A percentile compares a stretch with the other conserved stretches of the same genome.
Conservation (phyloP, 2,113 vertebrate genomes). For the Gambusia holbrooki region DNA sequence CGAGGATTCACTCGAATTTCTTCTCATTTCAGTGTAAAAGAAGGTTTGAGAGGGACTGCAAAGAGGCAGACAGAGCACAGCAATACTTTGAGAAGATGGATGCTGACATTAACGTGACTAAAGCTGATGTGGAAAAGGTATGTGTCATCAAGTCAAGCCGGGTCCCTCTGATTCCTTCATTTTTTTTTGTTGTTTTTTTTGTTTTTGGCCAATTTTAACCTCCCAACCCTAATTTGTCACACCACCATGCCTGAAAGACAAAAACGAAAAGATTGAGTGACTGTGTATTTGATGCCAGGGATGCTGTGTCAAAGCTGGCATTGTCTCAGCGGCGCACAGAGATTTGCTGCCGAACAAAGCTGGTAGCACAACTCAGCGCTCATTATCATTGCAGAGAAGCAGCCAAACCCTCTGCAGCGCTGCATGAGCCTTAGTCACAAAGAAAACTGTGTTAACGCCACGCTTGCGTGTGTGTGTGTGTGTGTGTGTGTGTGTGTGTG, state of each 20-base stretch:
- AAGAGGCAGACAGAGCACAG: conserved; percentile 93
- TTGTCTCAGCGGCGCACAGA: conserved; percentile 42
- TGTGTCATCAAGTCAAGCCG: conserved; percentile 35
- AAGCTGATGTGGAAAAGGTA: conserved; percentile 98
- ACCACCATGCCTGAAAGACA: conserved; percentile 1
- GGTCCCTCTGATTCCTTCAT: conserved; percentile 12
- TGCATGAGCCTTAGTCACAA: conserved; percentile 19
- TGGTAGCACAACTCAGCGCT: conserved; percentile 37
- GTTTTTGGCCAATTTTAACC: not conserved
- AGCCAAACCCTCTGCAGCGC: conserved; percentile 10
- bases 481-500: conserved; percentile 5
- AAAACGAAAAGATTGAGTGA: conserved; percentile 35
- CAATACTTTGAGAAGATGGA: conserved; percentile 99
- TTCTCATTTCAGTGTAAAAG: conserved; percentile 85
- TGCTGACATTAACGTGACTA: conserved; percentile 97
- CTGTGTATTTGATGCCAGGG: conserved; percentile 36
- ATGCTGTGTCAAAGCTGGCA: conserved; percentile 43
- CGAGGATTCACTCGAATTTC: not conserved
- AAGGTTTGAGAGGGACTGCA: conserved; percentile 93
- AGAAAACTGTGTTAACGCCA: not conserved
- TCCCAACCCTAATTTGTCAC: not conserved
- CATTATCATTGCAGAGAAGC: conserved; percentile 52
- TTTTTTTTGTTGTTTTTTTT: too few relatives aligned
- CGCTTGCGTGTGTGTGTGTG: conserved; percentile 1
- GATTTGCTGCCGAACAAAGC: conserved; percentile 48